phyloP scores from a whole-genome alignment of 2,888 invertebrate species.

The Harpalus rubripes region DNA sequence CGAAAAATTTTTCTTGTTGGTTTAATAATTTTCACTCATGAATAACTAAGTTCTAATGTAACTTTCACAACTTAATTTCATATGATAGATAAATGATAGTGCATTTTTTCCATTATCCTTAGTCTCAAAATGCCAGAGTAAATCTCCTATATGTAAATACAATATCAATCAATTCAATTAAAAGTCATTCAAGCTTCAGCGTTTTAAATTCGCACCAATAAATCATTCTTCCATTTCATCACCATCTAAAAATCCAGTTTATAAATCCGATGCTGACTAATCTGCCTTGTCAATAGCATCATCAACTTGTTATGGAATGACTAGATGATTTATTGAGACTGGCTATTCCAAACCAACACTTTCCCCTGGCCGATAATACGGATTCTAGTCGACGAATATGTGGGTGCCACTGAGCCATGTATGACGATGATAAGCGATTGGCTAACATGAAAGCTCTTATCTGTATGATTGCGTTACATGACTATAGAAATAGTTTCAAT shows the following conservation, averaged over 20 bases:
- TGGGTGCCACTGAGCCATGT: constrained; percentile 23
- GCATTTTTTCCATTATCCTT: too few relatives aligned
- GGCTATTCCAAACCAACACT: background rate
- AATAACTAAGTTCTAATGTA: too few relatives aligned
- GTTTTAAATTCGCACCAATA: background rate
- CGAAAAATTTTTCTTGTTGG: too few relatives aligned
- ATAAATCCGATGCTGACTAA: background rate
- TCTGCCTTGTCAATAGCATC: background rate
- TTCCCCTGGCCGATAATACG: background rate
- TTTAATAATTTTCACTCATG: too few relatives aligned
- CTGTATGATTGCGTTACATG: constrained; percentile 12
- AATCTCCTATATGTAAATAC: too few relatives aligned
- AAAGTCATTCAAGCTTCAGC: background rate
- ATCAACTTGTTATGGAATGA: background rate
- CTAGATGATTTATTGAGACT: background rate
- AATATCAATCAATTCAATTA: background rate
- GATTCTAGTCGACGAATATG: background rate
- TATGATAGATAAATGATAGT: too few relatives aligned
- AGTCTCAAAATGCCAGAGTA: too few relatives aligned
- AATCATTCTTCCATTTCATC: background rate
- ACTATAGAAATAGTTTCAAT: background rate
- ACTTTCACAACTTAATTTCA: too few relatives aligned
- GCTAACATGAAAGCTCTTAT: constrained; percentile 30
- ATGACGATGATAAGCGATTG: constrained; percentile 12
- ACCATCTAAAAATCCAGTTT: background rate